Base-by-base conservation (phyloP, 2,113 vertebrate genomes). In the Salminus brasiliensis region DNA sequence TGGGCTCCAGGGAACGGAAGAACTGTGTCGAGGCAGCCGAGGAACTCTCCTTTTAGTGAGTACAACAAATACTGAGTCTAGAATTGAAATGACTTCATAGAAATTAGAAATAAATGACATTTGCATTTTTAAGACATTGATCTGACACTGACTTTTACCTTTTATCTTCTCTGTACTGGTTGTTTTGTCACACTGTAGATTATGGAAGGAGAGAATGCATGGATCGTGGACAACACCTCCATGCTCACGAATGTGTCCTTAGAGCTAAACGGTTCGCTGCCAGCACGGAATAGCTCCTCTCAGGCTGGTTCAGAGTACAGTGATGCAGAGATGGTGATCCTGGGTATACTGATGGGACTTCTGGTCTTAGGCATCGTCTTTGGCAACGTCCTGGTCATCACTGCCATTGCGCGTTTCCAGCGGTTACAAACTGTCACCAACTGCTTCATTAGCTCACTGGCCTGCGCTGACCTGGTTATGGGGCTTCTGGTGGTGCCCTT, bases 401-500 rank as follows among this genome's bases (percentile, higher is more conserved):
- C 94, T 0, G 96, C 96, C 81, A 97, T 99, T 75, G 93, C 95
- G 90, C 93, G 91, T 21, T 98, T 98, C 87, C 94, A 96, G 90
- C 92, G 97, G 62, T 94, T 99, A 39, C 98, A 99, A 92, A 99
- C 96, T 0, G 94, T 98, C 89, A 99, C 97, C 87, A 99, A 98
- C 90, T 95, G 94, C 85, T 99, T 99, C 91, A 98, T 99, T 82
- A 95, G 93, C n/a, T 99, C 97, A 0, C 88, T 99, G 91, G 97
- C 98, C 0, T 95, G 95, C 0, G 98, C 98, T 0, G 98, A 99
- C 92, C 91, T 99, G 85, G 89, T 99, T 83, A 99, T 99, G 97
- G 98, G 98, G 3, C 85, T 98, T 81, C 92, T 92, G 0, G 97
- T 99, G 85, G 97, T 99, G 52, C 97, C 98, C 0, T 97, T 99